A percentile compares a stretch with the other conserved stretches of the same genome.
Evolutionary conservation across 2,888 invertebrate species (phyloP).

Genomic region (Desoria tigrina): DNA sequence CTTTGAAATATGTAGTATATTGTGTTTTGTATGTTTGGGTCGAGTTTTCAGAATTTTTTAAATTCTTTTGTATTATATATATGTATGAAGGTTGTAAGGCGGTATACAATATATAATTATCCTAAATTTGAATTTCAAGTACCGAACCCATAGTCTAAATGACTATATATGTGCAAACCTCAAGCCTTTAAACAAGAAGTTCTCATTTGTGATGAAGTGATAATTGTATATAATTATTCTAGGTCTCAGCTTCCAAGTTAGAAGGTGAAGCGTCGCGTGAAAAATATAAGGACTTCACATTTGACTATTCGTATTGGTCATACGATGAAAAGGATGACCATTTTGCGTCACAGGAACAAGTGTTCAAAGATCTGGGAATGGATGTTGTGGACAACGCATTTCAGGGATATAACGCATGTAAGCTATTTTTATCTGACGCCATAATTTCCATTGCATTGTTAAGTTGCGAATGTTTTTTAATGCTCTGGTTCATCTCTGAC

Average conservation of each 20-base stretch:
- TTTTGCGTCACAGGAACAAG: constrained; percentile 80
- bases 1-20: too few species aligned
- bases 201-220: not conserved
- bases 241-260: constrained; percentile 44
- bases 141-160: not conserved
- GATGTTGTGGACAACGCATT: constrained; percentile 80
- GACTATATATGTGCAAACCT: constrained; percentile 6
- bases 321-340: constrained; percentile 68
- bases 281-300: constrained; percentile 81
- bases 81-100: too few species aligned
- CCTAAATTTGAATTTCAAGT: not conserved
- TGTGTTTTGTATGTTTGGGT: too few species aligned
- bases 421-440: not conserved
- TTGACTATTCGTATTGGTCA: constrained; percentile 88
- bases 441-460: too few species aligned
- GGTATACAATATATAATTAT: not conserved
- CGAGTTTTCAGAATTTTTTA: too few species aligned
- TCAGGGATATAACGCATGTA: constrained; percentile 57
- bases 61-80: too few species aligned
- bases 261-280: constrained; percentile 60
- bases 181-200: too few species aligned
- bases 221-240: too few species aligned
- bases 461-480: too few species aligned
- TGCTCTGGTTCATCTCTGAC: not conserved
- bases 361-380: constrained; percentile 73